phyloP scores from a whole-genome alignment of 2,797 vertebrate genomes.

The Heteromormyrus szaboi region DNA sequence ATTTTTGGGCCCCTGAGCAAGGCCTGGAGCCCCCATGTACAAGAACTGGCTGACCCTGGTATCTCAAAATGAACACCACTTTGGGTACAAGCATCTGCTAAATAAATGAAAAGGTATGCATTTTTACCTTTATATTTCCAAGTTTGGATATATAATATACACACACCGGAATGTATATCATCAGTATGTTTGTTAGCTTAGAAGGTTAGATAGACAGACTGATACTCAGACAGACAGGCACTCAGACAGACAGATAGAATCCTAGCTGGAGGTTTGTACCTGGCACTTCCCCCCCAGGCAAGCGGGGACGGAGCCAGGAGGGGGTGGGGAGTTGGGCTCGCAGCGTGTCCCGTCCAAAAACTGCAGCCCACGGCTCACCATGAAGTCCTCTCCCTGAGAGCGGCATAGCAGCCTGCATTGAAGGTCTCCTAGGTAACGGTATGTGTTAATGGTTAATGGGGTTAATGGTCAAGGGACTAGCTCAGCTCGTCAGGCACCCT shows the following conservation, averaged over 20 bases:
- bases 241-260: not conserved
- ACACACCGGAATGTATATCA: not conserved
- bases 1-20: not conserved
- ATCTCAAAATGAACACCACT: not conserved
- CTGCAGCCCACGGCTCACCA: conserved; percentile 73
- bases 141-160: not conserved
- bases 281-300: conserved; percentile 78
- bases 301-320: conserved; percentile 50
- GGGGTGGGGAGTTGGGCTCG: conserved; percentile 43
- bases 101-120: not conserved
- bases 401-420: conserved; percentile 82
- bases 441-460: not conserved
- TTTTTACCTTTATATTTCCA: not conserved
- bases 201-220: not conserved
- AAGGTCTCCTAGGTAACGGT: conserved; percentile 64
- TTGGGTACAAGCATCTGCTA: not conserved
- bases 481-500: not conserved
- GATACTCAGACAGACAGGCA: not conserved
- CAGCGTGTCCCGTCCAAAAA: conserved; percentile 89
- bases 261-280: conserved; percentile 56
- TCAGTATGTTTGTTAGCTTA: not conserved
- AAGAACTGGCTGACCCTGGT: not conserved
- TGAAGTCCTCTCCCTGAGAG: conserved; percentile 73
- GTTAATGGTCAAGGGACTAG: not conserved
- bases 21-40: not conserved